Evolutionary conservation across 92 coral and sea anemone species (phyloP), one percentile per base, ranked within the genome.

Genomic region (Zoanthus gigantus): DNA sequence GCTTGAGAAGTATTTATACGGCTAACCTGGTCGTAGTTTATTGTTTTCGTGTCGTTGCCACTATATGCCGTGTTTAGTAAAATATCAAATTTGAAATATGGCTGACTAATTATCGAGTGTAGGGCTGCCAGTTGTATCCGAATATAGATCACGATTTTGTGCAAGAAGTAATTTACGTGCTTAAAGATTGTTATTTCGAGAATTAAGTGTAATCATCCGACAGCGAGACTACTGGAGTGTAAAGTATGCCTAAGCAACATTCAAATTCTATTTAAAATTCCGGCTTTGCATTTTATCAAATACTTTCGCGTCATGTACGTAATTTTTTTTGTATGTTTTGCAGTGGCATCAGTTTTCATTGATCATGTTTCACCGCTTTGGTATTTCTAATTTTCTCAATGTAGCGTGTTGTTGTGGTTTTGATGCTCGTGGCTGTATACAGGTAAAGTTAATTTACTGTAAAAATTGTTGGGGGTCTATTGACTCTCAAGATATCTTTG

Each of bases 391-490:
- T 65, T 31, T 63, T 80, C 29, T 12, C 58, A 12, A 18, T 37
- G 28, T 65, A 34, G 17, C 47, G 50, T 46, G 37, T 1, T 18
- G 50, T 61, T 45, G 9, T 16, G 31, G 23, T 11, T 46, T 79
- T 13, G 9, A 65, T 47, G 61, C 74, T 50, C 11, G 58, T 66
- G 58, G 67, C 23, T 81, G 75, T 81, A 65, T 81, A 81, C 85
- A 48, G 53, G 85, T 81, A 57, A 81, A 81, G 85, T 81, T 68
- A 81, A 47, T 81, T 81, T 81, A 81, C 75, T 81, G 63, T 65
- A 23, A 63, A 81, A 74, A 65, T 30, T 57, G 48, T 53, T n/a
- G 76, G 56, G 31, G 71, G 85, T 81, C 85, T 47, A 81, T 81
- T 81, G 66, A 81, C 75, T 66, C 60, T 81, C 66, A 17, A n/a